Evolutionary conservation across 2,888 invertebrate genomes (phyloP).

Genomic region (Drosophila mettleri): DNA sequence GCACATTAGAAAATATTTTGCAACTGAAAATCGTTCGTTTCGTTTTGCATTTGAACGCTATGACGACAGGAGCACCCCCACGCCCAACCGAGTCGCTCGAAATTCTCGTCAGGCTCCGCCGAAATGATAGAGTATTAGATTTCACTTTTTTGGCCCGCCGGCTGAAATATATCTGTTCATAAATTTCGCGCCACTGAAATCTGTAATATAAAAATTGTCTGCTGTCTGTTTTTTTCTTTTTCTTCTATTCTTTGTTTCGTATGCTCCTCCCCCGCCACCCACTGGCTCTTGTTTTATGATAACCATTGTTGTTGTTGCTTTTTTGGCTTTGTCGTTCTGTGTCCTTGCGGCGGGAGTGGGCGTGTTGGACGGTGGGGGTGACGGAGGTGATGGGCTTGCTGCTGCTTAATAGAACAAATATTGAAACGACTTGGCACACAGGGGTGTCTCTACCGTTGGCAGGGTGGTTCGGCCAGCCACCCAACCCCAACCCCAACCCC

Average conservation of each 20-base stretch:
- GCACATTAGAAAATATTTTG: too few species aligned
- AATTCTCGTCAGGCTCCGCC: constrained; percentile 7
- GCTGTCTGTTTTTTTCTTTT: constrained; percentile 40
- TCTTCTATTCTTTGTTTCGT: background rate
- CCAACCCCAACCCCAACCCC: background rate
- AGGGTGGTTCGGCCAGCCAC: constrained; percentile 17
- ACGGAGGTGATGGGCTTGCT: too few species aligned
- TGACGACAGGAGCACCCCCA: background rate
- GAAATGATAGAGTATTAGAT: constrained; percentile 37
- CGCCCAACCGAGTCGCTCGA: background rate
- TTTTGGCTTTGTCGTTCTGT: constrained; percentile 13
- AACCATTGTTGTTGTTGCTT: constrained; percentile 21
- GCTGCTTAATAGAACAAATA: constrained; percentile 76
- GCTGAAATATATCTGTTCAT: constrained; percentile 72
- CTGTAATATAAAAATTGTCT: constrained; percentile 68
- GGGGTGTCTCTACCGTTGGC: constrained; percentile 25
- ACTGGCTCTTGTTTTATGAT: constrained; percentile 43
- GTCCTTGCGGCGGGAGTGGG: background rate
- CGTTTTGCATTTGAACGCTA: too few species aligned
- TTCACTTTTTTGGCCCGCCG: constrained; percentile 44
- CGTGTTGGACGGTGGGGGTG: background rate
- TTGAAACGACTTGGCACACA: constrained; percentile 59
- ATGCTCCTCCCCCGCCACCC: background rate
- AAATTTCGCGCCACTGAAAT: constrained; percentile 68
- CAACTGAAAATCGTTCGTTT: too few species aligned